Evolutionary conservation across 2,113 vertebrate species (phyloP).

Genomic region (Poeciliopsis retropinna): DNA sequence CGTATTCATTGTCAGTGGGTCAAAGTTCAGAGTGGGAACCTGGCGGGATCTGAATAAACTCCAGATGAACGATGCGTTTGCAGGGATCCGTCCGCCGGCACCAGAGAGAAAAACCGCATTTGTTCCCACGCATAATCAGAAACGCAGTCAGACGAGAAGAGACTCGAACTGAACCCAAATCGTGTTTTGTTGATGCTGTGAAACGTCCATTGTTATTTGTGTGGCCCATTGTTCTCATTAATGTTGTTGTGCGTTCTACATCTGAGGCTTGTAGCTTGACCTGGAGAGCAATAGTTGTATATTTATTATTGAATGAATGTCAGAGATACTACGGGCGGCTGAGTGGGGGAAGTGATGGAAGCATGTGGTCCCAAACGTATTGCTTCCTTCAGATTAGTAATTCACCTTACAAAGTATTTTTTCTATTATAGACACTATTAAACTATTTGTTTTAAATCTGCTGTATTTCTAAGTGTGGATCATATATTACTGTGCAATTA

Average conservation of each 20-base stretch:
- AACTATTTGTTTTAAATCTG: neutral
- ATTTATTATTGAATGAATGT: neutral
- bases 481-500: slow-evolving; percentile 20
- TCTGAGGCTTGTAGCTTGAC: neutral
- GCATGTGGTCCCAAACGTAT: slow-evolving; percentile 2
- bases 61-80: neutral
- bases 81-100: neutral
- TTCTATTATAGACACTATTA: neutral
- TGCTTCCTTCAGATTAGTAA: neutral
- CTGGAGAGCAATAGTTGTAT: neutral
- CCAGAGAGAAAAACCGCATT: neutral
- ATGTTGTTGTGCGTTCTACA: neutral
- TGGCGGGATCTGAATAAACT: neutral
- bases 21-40: no score
- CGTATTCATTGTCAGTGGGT: no score
- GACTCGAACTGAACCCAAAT: neutral
- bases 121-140: no score
- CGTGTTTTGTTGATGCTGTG: neutral
- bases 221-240: neutral
- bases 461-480: neutral
- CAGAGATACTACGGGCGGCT: neutral
- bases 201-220: neutral
- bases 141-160: neutral
- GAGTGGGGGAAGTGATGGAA: neutral
- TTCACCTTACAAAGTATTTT: neutral